Evolutionary conservation across 2,888 invertebrate genomes (phyloP).

Genomic region (Dryobota labecula): DNA sequence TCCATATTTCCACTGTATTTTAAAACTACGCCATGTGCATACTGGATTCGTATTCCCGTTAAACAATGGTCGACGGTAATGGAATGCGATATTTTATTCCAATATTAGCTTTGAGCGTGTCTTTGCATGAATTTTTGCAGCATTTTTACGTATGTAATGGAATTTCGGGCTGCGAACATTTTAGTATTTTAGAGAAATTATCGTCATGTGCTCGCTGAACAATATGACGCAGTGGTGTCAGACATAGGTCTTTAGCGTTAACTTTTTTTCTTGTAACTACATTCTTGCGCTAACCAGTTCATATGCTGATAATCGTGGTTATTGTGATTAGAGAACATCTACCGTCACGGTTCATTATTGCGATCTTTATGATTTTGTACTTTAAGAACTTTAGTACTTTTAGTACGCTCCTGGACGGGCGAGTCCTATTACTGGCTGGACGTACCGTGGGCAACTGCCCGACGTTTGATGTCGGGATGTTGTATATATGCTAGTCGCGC

Average conservation of each 20-base stretch:
- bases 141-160: neutral
- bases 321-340: neutral
- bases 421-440: too few species aligned
- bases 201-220: neutral
- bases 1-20: constrained; percentile 27
- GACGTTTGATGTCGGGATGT: too few species aligned
- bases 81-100: constrained; percentile 41
- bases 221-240: neutral
- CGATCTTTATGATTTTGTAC: neutral
- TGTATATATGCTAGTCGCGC: too few species aligned
- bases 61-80: constrained; percentile 47
- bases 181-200: neutral
- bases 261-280: neutral
- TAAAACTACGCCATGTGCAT: constrained; percentile 30
- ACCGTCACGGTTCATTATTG: neutral
- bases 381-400: too few species aligned
- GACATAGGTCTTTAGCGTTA: neutral
- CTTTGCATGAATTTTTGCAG: neutral
- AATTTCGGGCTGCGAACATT: neutral
- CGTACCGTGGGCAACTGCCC: too few species aligned
- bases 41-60: constrained; percentile 29
- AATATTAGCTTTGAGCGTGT: constrained; percentile 36
- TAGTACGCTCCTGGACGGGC: too few species aligned
- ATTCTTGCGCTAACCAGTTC: neutral
- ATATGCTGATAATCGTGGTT: neutral